Percentiles rank a stretch among this genome's conserved stretches.
Evolutionary conservation across 2,797 vertebrate genomes (phyloP).

Genomic region (Cyclopterus lumpus): DNA sequence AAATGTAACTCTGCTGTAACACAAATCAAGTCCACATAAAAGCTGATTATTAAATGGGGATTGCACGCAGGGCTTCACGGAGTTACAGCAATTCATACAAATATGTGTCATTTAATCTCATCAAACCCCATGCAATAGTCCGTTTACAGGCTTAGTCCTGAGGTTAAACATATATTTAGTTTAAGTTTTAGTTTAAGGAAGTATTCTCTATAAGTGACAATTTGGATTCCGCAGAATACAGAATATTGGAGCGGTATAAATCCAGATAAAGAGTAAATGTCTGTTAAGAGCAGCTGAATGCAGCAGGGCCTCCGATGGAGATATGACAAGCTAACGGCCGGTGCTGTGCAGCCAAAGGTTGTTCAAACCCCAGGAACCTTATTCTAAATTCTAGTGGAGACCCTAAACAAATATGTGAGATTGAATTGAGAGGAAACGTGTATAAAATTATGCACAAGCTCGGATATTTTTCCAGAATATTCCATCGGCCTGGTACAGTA

Average conservation of each 20-base stretch:
- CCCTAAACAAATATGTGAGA: neutral
- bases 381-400: neutral
- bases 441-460: neutral
- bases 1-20: neutral
- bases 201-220: neutral
- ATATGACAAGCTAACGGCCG: conserved; percentile 73
- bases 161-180: conserved; percentile 9
- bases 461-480: neutral
- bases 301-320: conserved; percentile 83
- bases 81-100: too few relatives aligned
- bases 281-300: conserved; percentile 34
- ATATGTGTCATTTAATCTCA: neutral
- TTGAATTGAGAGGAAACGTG: neutral
- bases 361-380: neutral
- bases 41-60: neutral
- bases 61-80: neutral
- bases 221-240: conserved; percentile 21
- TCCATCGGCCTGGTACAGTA: neutral
- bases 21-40: neutral
- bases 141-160: neutral
- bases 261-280: conserved; percentile 20
- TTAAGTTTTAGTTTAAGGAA: neutral
- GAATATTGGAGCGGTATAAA: conserved; percentile 18
- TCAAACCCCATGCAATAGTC: neutral
- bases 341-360: neutral